phyloP scores from a whole-genome alignment of 2,113 vertebrate species.

The Charina bottae region DNA sequence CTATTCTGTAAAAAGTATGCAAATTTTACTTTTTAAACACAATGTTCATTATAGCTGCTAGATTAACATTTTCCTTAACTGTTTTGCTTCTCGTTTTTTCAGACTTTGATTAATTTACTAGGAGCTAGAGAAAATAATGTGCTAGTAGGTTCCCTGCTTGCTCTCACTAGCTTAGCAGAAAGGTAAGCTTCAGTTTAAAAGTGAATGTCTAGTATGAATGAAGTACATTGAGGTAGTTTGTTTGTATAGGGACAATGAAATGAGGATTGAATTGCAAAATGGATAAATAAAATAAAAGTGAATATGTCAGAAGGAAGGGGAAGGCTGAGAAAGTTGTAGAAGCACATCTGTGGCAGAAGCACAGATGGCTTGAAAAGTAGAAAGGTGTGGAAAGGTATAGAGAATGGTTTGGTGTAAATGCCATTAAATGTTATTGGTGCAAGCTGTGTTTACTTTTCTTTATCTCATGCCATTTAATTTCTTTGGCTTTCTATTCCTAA shows the following conservation, averaged over 20 bases:
- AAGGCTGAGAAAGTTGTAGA: neutral
- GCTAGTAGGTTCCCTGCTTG: constrained; percentile 83
- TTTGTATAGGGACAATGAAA: neutral
- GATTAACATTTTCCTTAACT: neutral
- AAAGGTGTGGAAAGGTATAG: neutral
- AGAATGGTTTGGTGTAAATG: neutral
- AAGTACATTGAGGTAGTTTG: neutral
- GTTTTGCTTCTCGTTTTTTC: constrained; percentile 41
- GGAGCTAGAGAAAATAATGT: constrained; percentile 81
- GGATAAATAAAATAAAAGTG: neutral
- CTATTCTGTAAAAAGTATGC: constrained; percentile 4
- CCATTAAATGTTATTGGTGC: neutral
- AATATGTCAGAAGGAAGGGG: neutral
- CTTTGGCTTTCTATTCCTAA: neutral
- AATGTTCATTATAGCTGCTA: constrained; percentile 10
- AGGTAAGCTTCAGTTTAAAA: constrained; percentile 71
- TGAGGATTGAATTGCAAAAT: neutral
- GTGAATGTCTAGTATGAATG: neutral
- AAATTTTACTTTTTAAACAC: neutral
- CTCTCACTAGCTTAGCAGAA: constrained; percentile 84
- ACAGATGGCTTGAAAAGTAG: neutral
- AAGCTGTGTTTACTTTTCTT: neutral
- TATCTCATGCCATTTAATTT: neutral
- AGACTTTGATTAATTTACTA: constrained; percentile 86
- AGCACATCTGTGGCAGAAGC: too few relatives aligned